Evolutionary conservation across 2,113 vertebrate species (phyloP), one percentile per base, ranked within the genome.

Genomic region (Oxyura jamaicensis): DNA sequence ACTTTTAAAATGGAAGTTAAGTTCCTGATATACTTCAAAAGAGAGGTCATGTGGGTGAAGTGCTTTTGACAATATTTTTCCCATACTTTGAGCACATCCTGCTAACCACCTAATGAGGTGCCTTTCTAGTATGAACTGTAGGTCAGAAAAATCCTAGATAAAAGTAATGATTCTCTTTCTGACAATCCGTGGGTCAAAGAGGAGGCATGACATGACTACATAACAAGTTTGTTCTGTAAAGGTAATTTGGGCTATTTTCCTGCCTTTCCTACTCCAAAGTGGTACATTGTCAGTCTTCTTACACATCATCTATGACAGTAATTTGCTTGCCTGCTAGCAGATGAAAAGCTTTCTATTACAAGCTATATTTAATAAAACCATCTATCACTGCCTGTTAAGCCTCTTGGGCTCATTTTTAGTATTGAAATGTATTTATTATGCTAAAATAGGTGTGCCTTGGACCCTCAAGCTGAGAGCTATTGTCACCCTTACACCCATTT

Each of bases 111-210:
- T 90, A 90, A 92, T 71, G 90, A 95, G 86, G n/a, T 55, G 39
- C 53, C 66, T 87, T 83, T 94, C 75, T 93, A 74, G 46, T n/a
- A n/a, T 66, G 77, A 96, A 68, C 85, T 62, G 22, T 2, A 82
- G 93, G 91, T 87, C 86, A 93, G 72, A 84, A 90, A 96, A 88
- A 86, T 66, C 68, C 74, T 63, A 36, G 71, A 95, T 83, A 89
- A 96, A 96, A 96, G 90, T 55, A 75, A 95, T 79, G 18, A 82
- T 91, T 95, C 66, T 72, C 76, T 69, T 85, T 96, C 62, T 72
- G 89, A 94, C 93, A 88, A 83, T 83, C 90, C 16, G 6, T 48
- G 65, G 55, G 76, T 93, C 86, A 91, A 63, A 82, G 39, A 74
- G 66, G 65, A 88, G 35, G 33, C 69, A 59, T 56, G 63, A 74